These are phyloP conservation scores for Pterostichus niger DNA, from an alignment of 2,888 invertebrate species.

Conservation along the genomic window DNA sequence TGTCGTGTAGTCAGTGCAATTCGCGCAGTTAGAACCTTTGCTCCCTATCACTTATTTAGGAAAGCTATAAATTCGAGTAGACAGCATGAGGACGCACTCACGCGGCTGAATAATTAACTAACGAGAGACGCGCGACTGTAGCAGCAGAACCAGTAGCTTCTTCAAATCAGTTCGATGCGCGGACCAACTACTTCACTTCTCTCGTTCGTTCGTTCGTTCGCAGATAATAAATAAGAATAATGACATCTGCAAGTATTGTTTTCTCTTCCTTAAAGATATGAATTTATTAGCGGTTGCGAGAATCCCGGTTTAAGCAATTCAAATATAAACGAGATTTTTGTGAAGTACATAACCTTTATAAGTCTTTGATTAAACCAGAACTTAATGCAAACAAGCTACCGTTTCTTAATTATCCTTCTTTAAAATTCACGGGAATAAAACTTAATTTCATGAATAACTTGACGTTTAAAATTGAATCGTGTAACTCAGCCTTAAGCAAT, in stretches of 20 bases:
- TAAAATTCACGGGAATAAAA: conserved; percentile 62
- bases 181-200: conserved; percentile 25
- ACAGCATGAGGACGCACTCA: conserved; percentile 44
- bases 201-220: conserved; percentile 7
- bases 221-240: conserved; percentile 50
- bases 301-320: conserved; percentile 38
- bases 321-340: conserved; percentile 55
- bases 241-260: conserved; percentile 33
- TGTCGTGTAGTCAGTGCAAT: conserved; percentile 7
- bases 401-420: conserved; percentile 62
- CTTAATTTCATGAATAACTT: conserved; percentile 65
- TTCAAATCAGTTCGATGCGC: conserved; percentile 52
- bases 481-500: conserved; percentile 59
- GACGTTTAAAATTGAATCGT: conserved; percentile 58
- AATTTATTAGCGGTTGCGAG: conserved; percentile 32
- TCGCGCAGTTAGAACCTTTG: conserved; percentile 48
- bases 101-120: conserved; percentile 61
- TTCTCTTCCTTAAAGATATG: conserved; percentile 20
- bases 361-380: conserved; percentile 60
- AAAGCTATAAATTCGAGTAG: conserved; percentile 51
- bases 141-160: conserved; percentile 17
- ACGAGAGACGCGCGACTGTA: conserved; percentile 35
- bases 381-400: conserved; percentile 59
- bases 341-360: conserved; percentile 55
- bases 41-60: conserved; percentile 56